These are phyloP conservation scores for Hyles lineata DNA, from an alignment of 2,888 invertebrate species.

Conservation along the genomic window DNA sequence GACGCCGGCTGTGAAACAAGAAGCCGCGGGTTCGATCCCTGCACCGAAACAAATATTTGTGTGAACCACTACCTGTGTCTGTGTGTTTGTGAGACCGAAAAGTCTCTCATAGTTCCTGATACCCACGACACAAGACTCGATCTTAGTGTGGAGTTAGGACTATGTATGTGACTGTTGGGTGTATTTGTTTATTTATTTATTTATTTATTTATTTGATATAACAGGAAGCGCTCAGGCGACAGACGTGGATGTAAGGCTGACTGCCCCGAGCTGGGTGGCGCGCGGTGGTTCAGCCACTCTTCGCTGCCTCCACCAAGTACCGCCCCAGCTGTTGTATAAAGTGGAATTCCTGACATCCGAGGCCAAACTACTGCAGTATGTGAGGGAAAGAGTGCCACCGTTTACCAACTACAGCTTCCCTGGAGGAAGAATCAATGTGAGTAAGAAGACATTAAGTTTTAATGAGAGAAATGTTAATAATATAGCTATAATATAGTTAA, in stretches of 20 bases:
- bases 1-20: too few species aligned
- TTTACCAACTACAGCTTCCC: constrained; percentile 87
- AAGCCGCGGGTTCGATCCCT: too few species aligned
- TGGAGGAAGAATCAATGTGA: constrained; percentile 91
- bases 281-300: constrained; percentile 89
- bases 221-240: constrained; percentile 75
- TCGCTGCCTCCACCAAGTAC: constrained; percentile 90
- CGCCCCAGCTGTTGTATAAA: constrained; percentile 90
- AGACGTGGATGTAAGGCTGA: constrained; percentile 87
- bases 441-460: constrained; percentile 55
- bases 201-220: constrained; percentile 13
- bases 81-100: too few species aligned
- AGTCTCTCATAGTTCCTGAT: too few species aligned
- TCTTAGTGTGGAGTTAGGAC: too few species aligned
- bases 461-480: background rate
- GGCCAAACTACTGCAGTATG: constrained; percentile 90
- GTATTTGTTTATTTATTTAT: too few species aligned
- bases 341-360: constrained; percentile 85
- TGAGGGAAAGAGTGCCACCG: constrained; percentile 90
- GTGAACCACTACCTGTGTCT: too few species aligned
- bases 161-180: too few species aligned
- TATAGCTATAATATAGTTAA: too few species aligned
- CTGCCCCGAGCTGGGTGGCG: constrained; percentile 90
- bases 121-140: too few species aligned
- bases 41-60: too few species aligned